Base-by-base conservation (phyloP, 2,113 vertebrate species). In the Oncorhynchus keta region DNA sequence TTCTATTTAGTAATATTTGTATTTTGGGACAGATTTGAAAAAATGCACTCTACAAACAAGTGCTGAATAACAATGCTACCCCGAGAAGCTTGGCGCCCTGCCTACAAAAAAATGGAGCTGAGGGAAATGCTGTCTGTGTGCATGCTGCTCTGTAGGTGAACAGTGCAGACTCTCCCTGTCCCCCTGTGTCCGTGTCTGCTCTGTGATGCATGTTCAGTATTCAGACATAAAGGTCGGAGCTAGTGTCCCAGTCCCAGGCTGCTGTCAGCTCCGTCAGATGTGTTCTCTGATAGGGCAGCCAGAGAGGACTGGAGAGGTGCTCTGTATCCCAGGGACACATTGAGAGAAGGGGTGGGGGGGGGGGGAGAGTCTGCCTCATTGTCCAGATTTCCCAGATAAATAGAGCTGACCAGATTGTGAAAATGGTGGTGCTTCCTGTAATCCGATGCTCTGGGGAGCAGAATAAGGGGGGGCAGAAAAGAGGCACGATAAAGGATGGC, bases 401-500 rank as follows among this genome's bases (percentile, higher is more conserved):
- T 75, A 64, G 51, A 78, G 79, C 80, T 72, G 83, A 67, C 76
- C 73, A 74, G 68, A 77, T 80, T 85, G 80, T 88, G 76, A 71
- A 84, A 86, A 87, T 77, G 77, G 76, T 83, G 84, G 76, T 55
- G 59, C 76, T 83, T 83, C 79, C 79, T 88, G 87, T 87, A 89
- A 90, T 85, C 81, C 62, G 73, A 81, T 81, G 77, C 88, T 76
- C 80, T n/a, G 73, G 78, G 81, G 82, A 74, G 35, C 20, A 14
- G 71, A 32, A 35, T 35, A 7, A 39, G 62, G 26, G n/a, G 39
- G 18, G 7, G 76, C 76, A 79, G 66, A 76, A 69, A 84, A 79
- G 72, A 83, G 81, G 80, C 78, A 74, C 68, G 75, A 88, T 78
- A 86, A 90, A 89, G 84, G 76, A 82, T 83, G 83, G 75, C 77